A percentile compares a stretch with the other conserved stretches of the same genome.
These are phyloP conservation scores for Oligia latruncula DNA, from an alignment of 2,888 invertebrate genomes.

Conservation along the genomic window DNA sequence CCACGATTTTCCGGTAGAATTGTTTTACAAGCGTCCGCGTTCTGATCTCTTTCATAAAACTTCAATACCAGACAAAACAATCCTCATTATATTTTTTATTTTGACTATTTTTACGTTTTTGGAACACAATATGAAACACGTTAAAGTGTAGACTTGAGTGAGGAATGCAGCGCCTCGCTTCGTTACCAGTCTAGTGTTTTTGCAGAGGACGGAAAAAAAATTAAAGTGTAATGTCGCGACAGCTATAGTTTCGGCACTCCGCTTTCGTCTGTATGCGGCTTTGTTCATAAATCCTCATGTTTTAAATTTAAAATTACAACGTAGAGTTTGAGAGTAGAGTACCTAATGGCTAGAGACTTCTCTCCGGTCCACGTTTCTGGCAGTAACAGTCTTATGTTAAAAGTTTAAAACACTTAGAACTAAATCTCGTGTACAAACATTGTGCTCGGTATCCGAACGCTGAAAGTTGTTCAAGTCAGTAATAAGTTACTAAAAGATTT, in stretches of 20 bases:
- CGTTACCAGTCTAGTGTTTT: slow-evolving; percentile 18
- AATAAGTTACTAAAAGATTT: slow-evolving; percentile 35
- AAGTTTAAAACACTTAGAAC: slow-evolving; percentile 16
- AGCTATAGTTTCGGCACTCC: slow-evolving; percentile 18
- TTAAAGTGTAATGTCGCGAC: slow-evolving; percentile 26
- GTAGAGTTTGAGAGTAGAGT: slow-evolving; percentile 1
- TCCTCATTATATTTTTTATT: slow-evolving; percentile 9
- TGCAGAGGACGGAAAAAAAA: slow-evolving; percentile 5
- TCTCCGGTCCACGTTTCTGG: not conserved
- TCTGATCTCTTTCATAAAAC: slow-evolving; percentile 42
- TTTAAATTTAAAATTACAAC: slow-evolving; percentile 24
- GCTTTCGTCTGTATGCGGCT: slow-evolving; percentile 16
- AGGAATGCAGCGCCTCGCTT: slow-evolving; percentile 12
- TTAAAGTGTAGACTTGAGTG: slow-evolving; percentile 1
- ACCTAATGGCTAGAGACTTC: not conserved
- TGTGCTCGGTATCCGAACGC: slow-evolving; percentile 10
- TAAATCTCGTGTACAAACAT: slow-evolving; percentile 22
- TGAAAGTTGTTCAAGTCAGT: slow-evolving; percentile 15
- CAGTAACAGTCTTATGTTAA: slow-evolving; percentile 19
- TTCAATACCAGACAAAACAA: slow-evolving; percentile 34
- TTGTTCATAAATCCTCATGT: slow-evolving; percentile 31
- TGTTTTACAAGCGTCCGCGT: slow-evolving; percentile 50
- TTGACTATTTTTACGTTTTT: slow-evolving; percentile 9
- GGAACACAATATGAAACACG: slow-evolving; percentile 6
- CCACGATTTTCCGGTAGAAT: slow-evolving; percentile 58